Percentiles rank a stretch among this genome's conserved stretches.
These are phyloP conservation scores for Hymenopus coronatus DNA, from an alignment of 2,888 invertebrate genomes.

Conservation along the genomic window DNA sequence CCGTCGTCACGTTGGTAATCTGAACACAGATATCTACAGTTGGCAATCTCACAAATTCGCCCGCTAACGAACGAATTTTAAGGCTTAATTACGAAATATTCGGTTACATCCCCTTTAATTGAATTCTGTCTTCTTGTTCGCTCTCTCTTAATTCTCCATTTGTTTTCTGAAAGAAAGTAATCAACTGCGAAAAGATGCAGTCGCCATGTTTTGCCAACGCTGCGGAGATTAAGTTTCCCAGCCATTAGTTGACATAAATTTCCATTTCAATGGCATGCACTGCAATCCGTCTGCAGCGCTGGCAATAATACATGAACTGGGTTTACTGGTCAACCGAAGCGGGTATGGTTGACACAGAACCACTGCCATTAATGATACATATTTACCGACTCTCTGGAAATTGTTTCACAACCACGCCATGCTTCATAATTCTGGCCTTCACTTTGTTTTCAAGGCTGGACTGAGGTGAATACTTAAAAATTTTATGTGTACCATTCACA, in stretches of 20 bases:
- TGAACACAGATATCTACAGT: neutral
- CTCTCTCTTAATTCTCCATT: neutral
- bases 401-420: neutral
- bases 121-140: neutral
- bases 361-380: neutral
- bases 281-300: neutral
- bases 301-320: neutral
- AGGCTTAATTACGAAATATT: neutral
- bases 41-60: neutral
- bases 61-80: neutral
- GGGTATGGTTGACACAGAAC: neutral
- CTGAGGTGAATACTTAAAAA: neutral
- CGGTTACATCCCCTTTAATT: neutral
- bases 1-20: neutral
- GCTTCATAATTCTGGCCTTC: neutral
- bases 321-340: neutral
- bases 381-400: neutral
- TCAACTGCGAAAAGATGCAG: neutral
- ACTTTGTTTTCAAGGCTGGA: neutral
- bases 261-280: neutral
- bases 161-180: neutral
- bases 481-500: no score
- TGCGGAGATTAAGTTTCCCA: neutral
- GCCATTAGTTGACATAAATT: neutral
- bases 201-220: neutral